These are phyloP conservation scores for Cabera pusaria DNA, from an alignment of 2,888 invertebrate genomes.

Conservation along the genomic window DNA sequence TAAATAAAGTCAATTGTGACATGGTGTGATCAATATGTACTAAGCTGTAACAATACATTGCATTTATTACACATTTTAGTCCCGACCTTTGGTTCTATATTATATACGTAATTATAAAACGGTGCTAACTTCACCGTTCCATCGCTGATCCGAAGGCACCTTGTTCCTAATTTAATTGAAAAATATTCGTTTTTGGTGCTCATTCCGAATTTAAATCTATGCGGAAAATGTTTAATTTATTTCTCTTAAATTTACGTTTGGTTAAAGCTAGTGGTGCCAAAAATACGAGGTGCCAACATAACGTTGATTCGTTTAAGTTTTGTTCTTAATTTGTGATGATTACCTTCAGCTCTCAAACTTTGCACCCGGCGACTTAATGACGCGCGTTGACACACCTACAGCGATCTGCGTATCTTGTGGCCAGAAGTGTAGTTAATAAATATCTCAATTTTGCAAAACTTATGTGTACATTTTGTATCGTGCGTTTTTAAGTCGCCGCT, in stretches of 20 bases:
- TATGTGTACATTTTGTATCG: too few relatives aligned
- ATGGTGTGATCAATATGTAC: constrained; percentile 12
- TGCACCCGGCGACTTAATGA: too few relatives aligned
- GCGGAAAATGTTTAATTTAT: constrained; percentile 32
- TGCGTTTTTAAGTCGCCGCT: too few relatives aligned
- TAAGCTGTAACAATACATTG: constrained; percentile 19
- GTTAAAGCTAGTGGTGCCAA: constrained; percentile 72
- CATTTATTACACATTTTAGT: constrained; percentile 31
- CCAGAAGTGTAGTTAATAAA: too few relatives aligned
- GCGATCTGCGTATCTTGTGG: too few relatives aligned
- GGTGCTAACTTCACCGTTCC: constrained; percentile 55
- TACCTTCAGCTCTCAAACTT: constrained; percentile 25
- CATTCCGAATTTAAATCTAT: constrained; percentile 46
- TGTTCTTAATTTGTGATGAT: constrained; percentile 8
- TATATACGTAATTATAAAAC: constrained; percentile 48
- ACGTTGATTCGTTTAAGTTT: constrained; percentile 32
- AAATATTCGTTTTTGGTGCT: constrained; percentile 54
- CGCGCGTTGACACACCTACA: too few relatives aligned
- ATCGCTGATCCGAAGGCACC: constrained; percentile 43
- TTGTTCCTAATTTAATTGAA: constrained; percentile 57
- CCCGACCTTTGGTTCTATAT: constrained; percentile 42
- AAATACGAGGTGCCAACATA: constrained; percentile 69
- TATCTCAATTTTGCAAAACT: too few relatives aligned
- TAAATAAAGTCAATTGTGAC: constrained; percentile 24
- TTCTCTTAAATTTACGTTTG: constrained; percentile 38